phyloP scores from a whole-genome alignment of 1,140 invertebrate species.

The Sitobion miscanthi region DNA sequence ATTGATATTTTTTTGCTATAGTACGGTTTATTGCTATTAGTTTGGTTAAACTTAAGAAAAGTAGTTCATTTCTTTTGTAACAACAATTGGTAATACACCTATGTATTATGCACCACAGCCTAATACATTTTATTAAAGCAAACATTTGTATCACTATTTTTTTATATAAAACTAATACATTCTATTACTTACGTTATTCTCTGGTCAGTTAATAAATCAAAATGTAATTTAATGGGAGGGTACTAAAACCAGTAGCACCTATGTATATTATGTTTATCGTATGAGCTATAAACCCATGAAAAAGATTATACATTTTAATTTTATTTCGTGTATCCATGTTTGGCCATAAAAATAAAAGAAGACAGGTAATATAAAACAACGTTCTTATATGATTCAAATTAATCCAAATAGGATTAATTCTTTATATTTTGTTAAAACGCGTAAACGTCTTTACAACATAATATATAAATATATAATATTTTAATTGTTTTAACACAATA shows the following conservation, averaged over 20 bases:
- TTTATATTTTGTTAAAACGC: background rate
- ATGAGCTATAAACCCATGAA: background rate
- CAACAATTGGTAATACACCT: background rate
- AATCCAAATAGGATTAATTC: background rate
- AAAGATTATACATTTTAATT: background rate
- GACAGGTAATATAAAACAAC: background rate
- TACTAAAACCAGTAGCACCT: background rate
- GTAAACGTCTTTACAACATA: background rate
- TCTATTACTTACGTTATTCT: background rate
- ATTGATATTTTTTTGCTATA: background rate
- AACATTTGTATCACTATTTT: background rate
- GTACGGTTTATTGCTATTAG: background rate
- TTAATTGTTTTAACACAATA: background rate
- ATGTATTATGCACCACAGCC: background rate
- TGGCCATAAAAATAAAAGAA: background rate
- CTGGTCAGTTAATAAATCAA: slow-evolving; percentile 9
- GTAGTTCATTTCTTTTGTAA: background rate
- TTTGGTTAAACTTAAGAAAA: background rate
- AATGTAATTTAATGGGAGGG: background rate
- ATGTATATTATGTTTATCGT: background rate
- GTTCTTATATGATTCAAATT: background rate
- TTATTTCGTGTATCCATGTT: background rate
- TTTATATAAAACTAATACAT: background rate
- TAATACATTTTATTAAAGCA: background rate
- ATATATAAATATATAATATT: no score